Percentiles rank a stretch among this genome's conserved stretches.
Conservation (phyloP, 2,797 vertebrate species). For the Tapirus indicus region DNA sequence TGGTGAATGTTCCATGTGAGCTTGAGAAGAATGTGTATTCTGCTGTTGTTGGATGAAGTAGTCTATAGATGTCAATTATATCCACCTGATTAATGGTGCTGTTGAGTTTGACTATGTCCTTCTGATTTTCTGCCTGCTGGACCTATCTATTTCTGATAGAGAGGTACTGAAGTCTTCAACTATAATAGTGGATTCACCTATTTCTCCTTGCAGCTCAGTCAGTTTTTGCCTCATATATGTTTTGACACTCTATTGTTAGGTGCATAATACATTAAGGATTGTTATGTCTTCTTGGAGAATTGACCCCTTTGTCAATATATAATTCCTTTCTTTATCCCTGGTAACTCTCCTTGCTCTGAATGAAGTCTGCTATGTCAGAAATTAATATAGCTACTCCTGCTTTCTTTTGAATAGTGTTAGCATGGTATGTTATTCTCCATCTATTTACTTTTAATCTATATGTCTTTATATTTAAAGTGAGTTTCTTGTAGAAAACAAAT, state of each 20-base stretch:
- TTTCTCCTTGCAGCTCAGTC: background rate
- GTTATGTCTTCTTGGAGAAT: background rate
- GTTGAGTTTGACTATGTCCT: background rate
- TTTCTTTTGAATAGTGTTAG: background rate
- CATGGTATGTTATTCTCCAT: background rate
- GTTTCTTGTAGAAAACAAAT: background rate
- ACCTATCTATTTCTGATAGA: background rate
- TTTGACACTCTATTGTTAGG: background rate
- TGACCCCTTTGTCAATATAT: background rate
- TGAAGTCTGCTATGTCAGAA: background rate
- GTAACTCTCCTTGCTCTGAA: background rate
- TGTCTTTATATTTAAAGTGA: background rate
- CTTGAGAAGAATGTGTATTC: background rate
- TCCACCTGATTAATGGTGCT: background rate
- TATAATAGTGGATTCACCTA: background rate
- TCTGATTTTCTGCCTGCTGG: background rate
- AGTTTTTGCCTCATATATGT: background rate
- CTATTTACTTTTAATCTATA: background rate
- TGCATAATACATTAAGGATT: background rate
- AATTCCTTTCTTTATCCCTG: background rate
- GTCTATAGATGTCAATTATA: background rate
- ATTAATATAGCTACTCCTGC: background rate
- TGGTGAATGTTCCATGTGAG: background rate
- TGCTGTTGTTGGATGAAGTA: background rate
- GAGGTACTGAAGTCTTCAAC: background rate